These are phyloP conservation scores for Ceratitis capitata DNA, from an alignment of 1,140 invertebrate species.

Conservation along the genomic window DNA sequence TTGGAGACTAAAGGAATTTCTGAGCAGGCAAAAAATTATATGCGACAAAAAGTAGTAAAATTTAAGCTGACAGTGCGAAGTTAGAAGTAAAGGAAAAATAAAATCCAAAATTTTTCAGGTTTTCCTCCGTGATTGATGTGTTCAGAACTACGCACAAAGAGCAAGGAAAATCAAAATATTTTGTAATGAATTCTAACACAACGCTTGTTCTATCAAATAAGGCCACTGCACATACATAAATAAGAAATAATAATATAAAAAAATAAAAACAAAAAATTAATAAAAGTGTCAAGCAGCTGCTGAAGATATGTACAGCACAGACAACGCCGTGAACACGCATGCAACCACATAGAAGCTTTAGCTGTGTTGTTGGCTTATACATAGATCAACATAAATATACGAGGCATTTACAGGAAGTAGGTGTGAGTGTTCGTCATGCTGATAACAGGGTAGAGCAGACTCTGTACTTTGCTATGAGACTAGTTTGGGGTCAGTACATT, in stretches of 20 bases:
- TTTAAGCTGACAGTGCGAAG: background rate
- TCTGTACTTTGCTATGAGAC: too few species aligned
- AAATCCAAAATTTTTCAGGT: background rate
- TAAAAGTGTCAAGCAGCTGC: too few species aligned
- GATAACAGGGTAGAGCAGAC: too few species aligned
- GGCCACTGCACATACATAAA: background rate
- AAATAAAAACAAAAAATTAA: background rate
- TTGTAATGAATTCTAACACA: background rate
- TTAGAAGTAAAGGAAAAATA: background rate
- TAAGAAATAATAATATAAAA: background rate
- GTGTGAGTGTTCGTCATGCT: too few species aligned
- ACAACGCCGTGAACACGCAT: too few species aligned
- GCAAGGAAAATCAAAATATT: background rate
- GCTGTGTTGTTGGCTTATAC: too few species aligned
- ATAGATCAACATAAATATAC: too few species aligned
- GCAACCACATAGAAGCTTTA: too few species aligned
- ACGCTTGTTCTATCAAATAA: too few species aligned
- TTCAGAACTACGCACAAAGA: background rate
- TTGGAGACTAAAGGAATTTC: background rate
- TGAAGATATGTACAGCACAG: too few species aligned
- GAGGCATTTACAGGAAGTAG: too few species aligned
- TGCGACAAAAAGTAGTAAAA: background rate
- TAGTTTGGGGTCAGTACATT: too few species aligned
- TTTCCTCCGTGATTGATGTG: background rate
- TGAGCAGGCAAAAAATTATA: background rate